These are phyloP conservation scores for Drosophila demipolita DNA, from an alignment of 2,888 invertebrate genomes.

Conservation along the genomic window DNA sequence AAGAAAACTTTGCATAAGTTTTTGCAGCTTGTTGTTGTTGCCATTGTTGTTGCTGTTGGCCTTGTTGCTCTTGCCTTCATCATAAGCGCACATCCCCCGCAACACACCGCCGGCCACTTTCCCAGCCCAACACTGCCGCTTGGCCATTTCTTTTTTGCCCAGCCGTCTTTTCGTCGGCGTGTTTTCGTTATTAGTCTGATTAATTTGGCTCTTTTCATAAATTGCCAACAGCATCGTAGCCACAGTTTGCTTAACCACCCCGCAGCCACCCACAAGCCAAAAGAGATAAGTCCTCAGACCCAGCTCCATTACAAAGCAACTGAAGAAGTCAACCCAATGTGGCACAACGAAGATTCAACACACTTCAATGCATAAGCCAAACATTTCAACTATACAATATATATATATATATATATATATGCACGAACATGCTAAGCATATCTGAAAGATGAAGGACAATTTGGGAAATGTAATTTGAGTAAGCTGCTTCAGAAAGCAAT, in stretches of 20 bases:
- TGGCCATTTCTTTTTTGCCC: conserved; percentile 59
- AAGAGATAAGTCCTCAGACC: conserved; percentile 36
- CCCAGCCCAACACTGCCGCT: conserved; percentile 1
- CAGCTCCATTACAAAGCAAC: conserved; percentile 50
- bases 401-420: too few relatives aligned
- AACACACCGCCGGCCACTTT: too few relatives aligned
- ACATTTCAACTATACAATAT: background rate
- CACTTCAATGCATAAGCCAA: conserved; percentile 16
- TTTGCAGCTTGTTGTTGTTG: conserved; percentile 46
- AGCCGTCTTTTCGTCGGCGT: conserved; percentile 75
- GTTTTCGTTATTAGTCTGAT: conserved; percentile 85
- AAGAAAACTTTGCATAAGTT: conserved; percentile 85
- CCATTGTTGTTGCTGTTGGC: background rate
- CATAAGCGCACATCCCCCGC: background rate
- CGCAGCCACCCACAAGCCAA: background rate
- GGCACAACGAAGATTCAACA: conserved; percentile 42
- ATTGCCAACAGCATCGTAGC: conserved; percentile 82
- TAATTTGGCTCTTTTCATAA: conserved; percentile 85
- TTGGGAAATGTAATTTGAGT: background rate
- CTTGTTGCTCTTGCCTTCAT: conserved; percentile 11
- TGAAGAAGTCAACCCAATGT: conserved; percentile 32
- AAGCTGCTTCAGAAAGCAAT: background rate
- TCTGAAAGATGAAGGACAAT: background rate
- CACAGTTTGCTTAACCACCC: conserved; percentile 53
- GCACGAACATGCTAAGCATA: background rate